Evolutionary conservation across 2,797 vertebrate genomes (phyloP).

Genomic region (Rhynchonycteris naso): DNA sequence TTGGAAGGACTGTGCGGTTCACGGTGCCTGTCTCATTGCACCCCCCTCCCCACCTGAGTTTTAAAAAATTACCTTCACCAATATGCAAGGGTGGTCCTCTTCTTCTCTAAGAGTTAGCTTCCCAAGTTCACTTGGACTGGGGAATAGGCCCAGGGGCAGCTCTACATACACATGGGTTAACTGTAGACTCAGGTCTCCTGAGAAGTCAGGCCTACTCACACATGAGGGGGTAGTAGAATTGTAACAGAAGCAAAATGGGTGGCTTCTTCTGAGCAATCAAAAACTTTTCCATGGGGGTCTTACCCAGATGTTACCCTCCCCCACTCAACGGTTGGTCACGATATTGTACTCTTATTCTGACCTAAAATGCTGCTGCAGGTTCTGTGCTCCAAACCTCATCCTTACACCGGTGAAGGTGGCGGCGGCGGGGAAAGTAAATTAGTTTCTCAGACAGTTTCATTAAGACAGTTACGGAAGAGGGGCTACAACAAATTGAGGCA

Average conservation of each 20-base stretch:
- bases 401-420: neutral
- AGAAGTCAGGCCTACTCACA: neutral
- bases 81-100: neutral
- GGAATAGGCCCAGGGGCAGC: neutral
- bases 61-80: neutral
- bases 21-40: neutral
- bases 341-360: neutral
- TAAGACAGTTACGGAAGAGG: slow-evolving; percentile 37
- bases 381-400: slow-evolving; percentile 14
- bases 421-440: slow-evolving; percentile 37
- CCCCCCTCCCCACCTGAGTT: rapidly evolving
- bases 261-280: slow-evolving; percentile 13
- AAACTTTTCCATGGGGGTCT: neutral
- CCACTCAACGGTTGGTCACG: no score
- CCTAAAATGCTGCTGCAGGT: slow-evolving; percentile 6
- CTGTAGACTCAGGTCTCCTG: neutral
- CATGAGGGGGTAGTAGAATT: neutral
- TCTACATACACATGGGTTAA: neutral
- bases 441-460: slow-evolving; percentile 63
- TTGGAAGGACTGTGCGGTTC: neutral
- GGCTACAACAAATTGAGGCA: neutral
- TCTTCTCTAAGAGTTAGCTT: neutral
- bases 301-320: neutral
- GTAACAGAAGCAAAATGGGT: neutral
- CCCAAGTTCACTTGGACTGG: neutral